Conservation (phyloP, 2,113 vertebrate species). For the Grus americana region DNA sequence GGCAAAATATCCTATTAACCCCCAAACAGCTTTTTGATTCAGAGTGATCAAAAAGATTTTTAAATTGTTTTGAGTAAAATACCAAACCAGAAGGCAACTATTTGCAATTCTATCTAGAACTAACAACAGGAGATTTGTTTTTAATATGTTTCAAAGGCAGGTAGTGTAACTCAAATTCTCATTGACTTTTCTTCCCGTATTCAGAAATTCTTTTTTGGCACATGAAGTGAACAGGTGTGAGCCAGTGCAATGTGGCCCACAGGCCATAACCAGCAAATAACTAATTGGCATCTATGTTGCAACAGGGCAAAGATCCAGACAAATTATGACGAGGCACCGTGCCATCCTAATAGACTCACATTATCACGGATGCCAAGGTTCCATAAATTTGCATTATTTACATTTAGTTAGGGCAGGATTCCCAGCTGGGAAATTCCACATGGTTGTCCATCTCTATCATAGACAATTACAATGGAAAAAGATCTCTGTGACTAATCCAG, state of each 20-base stretch:
- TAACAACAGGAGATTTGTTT: background rate
- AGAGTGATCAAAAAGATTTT: background rate
- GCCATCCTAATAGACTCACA: slow-evolving; percentile 27
- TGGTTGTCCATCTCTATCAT: background rate
- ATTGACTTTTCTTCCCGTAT: background rate
- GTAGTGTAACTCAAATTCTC: background rate
- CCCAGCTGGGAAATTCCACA: slow-evolving; percentile 41
- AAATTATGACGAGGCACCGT: background rate
- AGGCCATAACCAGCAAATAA: slow-evolving; percentile 34
- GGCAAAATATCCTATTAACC: background rate
- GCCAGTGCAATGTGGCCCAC: slow-evolving; percentile 18
- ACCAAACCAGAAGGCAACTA: background rate
- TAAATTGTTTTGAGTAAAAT: background rate
- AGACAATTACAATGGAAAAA: background rate
- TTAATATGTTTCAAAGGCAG: background rate
- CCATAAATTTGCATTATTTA: slow-evolving; percentile 48
- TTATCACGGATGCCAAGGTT: background rate
- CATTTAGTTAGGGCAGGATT: slow-evolving; percentile 24
- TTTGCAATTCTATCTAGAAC: background rate
- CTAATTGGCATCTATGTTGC: slow-evolving; percentile 1
- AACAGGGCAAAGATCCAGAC: slow-evolving; percentile 27
- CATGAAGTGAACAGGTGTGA: background rate
- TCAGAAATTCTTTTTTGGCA: background rate
- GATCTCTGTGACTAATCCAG: background rate
- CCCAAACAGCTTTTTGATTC: background rate